phyloP scores from a whole-genome alignment of 2,888 invertebrate species.

The Leptarthrus brevirostris region DNA sequence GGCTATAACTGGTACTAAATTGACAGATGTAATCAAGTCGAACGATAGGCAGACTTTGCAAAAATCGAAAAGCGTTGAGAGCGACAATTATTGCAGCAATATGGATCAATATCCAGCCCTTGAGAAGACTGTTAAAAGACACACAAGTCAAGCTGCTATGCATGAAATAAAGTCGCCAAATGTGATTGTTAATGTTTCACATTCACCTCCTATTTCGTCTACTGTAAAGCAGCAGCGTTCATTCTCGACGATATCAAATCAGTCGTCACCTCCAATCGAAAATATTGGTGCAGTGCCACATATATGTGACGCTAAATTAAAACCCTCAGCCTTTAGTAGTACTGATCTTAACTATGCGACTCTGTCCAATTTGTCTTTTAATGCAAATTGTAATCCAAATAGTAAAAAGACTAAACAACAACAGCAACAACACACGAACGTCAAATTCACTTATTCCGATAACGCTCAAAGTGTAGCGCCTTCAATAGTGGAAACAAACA shows the following conservation, averaged over 20 bases:
- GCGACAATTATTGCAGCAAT: conserved; percentile 62
- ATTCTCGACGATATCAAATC: neutral
- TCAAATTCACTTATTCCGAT: conserved; percentile 46
- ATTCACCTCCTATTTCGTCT: neutral
- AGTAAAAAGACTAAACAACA: conserved; percentile 43
- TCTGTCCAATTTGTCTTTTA: neutral
- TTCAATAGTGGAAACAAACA: conserved; percentile 52
- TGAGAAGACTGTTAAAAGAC: conserved; percentile 66
- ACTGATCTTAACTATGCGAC: conserved; percentile 8
- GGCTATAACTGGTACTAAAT: conserved; percentile 25
- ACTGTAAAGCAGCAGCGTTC: conserved; percentile 21
- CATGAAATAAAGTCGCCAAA: neutral
- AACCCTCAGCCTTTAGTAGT: conserved; percentile 6
- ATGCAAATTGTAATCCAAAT: neutral
- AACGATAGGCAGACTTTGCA: conserved; percentile 57
- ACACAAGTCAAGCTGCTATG: conserved; percentile 53
- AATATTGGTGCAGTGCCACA: conserved; percentile 25
- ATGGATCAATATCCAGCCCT: conserved; percentile 68
- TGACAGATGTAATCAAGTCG: conserved; percentile 55
- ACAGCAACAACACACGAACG: conserved; percentile 44
- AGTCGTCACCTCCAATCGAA: neutral
- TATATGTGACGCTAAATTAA: conserved; percentile 1
- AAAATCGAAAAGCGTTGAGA: conserved; percentile 66
- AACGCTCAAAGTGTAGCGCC: conserved; percentile 20
- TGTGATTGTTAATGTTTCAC: neutral